Conservation (phyloP, 2,113 vertebrate species). For the Spheniscus mendiculus region DNA sequence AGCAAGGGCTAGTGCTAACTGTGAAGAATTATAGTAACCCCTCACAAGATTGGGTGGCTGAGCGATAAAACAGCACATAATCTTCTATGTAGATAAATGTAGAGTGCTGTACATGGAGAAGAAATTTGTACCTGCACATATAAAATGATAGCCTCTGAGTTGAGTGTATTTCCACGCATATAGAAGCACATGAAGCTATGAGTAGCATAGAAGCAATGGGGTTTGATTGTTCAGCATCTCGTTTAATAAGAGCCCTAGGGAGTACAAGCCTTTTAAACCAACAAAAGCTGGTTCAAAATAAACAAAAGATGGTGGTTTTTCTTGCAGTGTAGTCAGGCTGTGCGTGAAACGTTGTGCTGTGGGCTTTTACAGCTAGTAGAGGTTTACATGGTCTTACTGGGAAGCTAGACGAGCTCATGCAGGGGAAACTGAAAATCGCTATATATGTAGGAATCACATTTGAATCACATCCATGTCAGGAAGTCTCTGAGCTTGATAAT, state of each 20-base stretch:
- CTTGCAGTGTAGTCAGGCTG: not conserved
- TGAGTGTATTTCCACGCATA: not conserved
- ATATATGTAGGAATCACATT: not conserved
- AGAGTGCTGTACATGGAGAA: not conserved
- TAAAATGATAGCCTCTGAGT: not conserved
- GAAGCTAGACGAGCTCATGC: not conserved
- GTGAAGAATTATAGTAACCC: not conserved
- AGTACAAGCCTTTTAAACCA: not conserved
- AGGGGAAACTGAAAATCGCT: not conserved
- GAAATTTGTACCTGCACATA: not conserved
- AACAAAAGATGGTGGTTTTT: not conserved
- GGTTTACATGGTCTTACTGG: not conserved
- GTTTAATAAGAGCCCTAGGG: not conserved
- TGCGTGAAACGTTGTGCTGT: fast-evolving
- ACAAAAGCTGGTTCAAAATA: not conserved
- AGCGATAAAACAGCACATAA: not conserved
- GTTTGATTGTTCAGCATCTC: not conserved
- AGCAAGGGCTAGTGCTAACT: not conserved
- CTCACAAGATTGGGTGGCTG: not conserved
- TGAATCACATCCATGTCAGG: not conserved
- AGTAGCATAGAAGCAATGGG: not conserved
- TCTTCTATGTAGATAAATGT: not conserved
- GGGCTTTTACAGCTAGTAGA: not conserved
- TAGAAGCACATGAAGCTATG: not conserved
- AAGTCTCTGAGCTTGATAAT: not conserved